A percentile compares a stretch with the other conserved stretches of the same genome.
Conservation (phyloP, 30 jellyfish, hydroid and myxozoan genomes). For the Clytia hemisphaerica region DNA sequence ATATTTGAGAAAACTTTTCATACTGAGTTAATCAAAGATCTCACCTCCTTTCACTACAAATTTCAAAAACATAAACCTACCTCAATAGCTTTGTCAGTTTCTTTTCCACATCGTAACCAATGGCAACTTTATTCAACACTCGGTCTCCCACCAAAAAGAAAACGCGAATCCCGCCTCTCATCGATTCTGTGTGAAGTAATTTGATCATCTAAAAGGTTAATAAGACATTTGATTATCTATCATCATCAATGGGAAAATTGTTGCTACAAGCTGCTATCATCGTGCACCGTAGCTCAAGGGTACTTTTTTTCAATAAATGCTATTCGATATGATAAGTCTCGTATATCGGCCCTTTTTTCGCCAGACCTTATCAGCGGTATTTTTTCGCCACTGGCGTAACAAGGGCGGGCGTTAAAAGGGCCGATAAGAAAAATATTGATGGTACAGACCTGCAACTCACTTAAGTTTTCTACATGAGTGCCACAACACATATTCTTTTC, state of each 20-base stretch:
- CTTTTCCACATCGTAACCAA: constrained; percentile 65
- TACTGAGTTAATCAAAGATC: no score
- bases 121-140: constrained; percentile 40
- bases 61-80: no score
- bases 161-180: constrained; percentile 94
- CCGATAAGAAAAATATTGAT: no score
- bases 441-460: constrained; percentile 89
- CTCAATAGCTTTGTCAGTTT: constrained; percentile 55
- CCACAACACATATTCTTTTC: constrained; percentile 99
- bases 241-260: no score
- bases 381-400: no score
- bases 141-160: constrained; percentile 81
- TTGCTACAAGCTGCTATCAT: no score
- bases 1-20: no score
- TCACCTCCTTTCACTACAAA: no score
- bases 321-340: background rate
- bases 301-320: background rate
- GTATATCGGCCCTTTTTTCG: no score
- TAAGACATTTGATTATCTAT: background rate
- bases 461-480: constrained; percentile 69
- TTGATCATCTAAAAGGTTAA: constrained; percentile 26
- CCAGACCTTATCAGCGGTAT: no score
- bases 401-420: no score
- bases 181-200: constrained; percentile 76
- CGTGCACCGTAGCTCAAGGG: no score